These are phyloP conservation scores for Sebastes diaconus DNA, from an alignment of 2,797 vertebrate genomes.

Conservation along the genomic window DNA sequence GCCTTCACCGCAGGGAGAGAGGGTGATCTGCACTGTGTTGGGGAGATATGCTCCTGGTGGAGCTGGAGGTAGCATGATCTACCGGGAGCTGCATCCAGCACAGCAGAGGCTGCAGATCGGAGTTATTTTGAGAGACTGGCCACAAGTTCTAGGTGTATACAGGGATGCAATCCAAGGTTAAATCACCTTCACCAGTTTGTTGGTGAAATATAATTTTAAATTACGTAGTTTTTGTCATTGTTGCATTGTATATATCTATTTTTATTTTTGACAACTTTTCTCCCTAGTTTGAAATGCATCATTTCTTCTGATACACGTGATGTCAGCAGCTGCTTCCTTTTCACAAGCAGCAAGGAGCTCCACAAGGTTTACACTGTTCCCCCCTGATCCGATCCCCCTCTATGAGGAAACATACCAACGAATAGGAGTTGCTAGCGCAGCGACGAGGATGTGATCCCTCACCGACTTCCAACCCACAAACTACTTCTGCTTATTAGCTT, in stretches of 20 bases:
- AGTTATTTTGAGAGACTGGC: not conserved
- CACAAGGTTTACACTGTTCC: not conserved
- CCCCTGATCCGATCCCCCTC: not conserved
- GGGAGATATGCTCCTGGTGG: constrained; percentile 18
- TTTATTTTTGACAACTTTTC: not conserved
- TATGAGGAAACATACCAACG: not conserved
- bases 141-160: not conserved
- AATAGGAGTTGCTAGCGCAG: not conserved
- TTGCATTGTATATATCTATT: not conserved
- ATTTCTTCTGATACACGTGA: not conserved
- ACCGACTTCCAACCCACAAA: not conserved
- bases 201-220: not conserved
- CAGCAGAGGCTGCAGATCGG: constrained; percentile 2
- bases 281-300: not conserved
- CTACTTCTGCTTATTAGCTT: not conserved
- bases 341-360: not conserved
- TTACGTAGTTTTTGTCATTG: not conserved
- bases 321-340: not conserved
- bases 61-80: constrained; percentile 14
- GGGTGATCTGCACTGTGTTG: constrained; percentile 33
- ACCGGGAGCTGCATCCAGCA: constrained; percentile 3
- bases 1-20: constrained; percentile 35
- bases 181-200: not conserved
- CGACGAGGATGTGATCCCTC: not conserved
- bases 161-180: not conserved